Evolutionary conservation across 2,113 vertebrate species (phyloP), one percentile per base, ranked within the genome.

Genomic region (Sitta europaea): DNA sequence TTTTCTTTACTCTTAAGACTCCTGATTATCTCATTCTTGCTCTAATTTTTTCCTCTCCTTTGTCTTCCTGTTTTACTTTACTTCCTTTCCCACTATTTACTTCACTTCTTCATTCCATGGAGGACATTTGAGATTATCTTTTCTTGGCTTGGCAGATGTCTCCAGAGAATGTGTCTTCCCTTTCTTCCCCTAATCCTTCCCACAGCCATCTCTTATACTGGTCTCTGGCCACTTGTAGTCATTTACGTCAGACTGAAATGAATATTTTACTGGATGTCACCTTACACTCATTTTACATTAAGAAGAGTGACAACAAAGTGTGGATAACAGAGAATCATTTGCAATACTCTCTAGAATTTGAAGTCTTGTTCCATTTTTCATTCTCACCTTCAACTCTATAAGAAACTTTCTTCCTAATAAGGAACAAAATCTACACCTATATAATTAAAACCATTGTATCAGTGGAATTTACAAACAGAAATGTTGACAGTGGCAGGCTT

Each of bases 11-110:
- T 42, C 50, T 38, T 73, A 75, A 75, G 19, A 42, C 36, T 89
- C 47, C 40, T 42, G 57, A 87, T 95, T 95, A 83, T 96, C 67
- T 94, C 88, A 94, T 90, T 78, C 36, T 77, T 80, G 54, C 9
- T 55, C 38, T 80, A 36, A 11, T 48, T 85, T 96, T 93, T 96
- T 27, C 54, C 14, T 86, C 55, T 83, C 11, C 18, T 58, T 68
- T 73, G n/a, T 54, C 25, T 78, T 82, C 17, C 29, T 68, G 36
- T 21, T 89, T 81, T 36, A 74, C 28, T 62, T 93, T 84, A 25
- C 50, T 76, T 93, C 36, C 63, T 93, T 93, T 90, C 85, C 55
- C 62, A 63, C 59, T 86, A 13, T 48, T 85, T 90, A 50, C 35
- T 91, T 91, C 54, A 61, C 3, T 76, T 40, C 28, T 93, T 93